Conservation (phyloP, 2,888 invertebrate genomes). For the Hylaea fasciaria region DNA sequence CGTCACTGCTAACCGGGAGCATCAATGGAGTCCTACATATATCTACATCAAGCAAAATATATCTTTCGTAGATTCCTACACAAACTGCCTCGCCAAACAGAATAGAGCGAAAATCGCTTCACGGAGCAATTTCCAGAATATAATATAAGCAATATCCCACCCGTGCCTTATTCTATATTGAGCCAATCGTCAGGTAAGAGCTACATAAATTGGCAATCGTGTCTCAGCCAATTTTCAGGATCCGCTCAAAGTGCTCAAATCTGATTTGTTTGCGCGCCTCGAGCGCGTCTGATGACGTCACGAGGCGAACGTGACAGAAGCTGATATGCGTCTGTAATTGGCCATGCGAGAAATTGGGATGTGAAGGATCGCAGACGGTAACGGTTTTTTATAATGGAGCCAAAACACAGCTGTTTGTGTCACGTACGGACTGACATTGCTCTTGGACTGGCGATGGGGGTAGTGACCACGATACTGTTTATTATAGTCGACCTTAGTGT, state of each 20-base stretch:
- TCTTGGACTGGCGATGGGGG: no score
- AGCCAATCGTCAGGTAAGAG: conserved; percentile 44
- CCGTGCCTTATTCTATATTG: conserved; percentile 42
- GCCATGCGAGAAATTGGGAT: conserved; percentile 9
- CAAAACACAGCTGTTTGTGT: background rate
- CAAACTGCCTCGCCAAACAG: conserved; percentile 11
- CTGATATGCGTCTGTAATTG: conserved; percentile 19
- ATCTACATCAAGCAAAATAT: background rate
- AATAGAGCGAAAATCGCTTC: conserved; percentile 26
- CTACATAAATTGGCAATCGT: conserved; percentile 47
- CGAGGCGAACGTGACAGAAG: conserved; percentile 31
- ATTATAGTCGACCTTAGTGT: no score
- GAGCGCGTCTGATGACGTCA: conserved; percentile 25
- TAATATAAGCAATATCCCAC: conserved; percentile 44
- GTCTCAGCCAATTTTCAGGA: conserved; percentile 51
- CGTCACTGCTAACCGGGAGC: no score
- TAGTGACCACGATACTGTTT: no score
- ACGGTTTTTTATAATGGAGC: conserved; percentile 10
- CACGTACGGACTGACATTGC: no score
- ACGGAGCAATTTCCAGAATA: conserved; percentile 40
- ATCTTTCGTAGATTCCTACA: background rate
- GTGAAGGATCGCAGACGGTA: conserved; percentile 5
- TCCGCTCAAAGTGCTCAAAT: conserved; percentile 46
- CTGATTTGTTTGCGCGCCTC: conserved; percentile 53
- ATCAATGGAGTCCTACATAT: background rate